These are phyloP conservation scores for Megathymus violae DNA, from an alignment of 1,140 invertebrate species.

Conservation along the genomic window DNA sequence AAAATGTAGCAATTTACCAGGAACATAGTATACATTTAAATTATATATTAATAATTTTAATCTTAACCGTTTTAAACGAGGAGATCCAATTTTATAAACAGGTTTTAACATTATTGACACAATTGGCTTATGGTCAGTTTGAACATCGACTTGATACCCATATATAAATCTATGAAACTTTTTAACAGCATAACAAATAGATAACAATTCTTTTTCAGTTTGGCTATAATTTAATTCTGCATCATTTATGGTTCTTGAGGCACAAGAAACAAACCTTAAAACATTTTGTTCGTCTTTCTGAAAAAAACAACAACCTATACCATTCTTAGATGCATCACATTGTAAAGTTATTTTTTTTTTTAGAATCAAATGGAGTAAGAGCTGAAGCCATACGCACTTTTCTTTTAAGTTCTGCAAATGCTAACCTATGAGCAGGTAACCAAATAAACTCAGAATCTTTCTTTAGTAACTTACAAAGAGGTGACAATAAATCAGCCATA, in stretches of 20 bases:
- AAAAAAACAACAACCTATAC: too few species aligned
- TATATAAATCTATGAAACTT: slow-evolving; percentile 75
- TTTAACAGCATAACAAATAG: slow-evolving; percentile 54
- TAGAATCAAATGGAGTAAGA: slow-evolving; percentile 47
- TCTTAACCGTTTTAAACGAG: slow-evolving; percentile 64
- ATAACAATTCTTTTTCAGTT: slow-evolving; percentile 73
- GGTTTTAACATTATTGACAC: slow-evolving; percentile 39
- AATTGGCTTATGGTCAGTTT: slow-evolving; percentile 36
- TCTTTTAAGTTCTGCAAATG: too few species aligned
- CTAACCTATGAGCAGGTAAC: too few species aligned
- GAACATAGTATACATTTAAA: slow-evolving; percentile 40
- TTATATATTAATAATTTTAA: slow-evolving; percentile 61
- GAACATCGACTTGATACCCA: slow-evolving; percentile 43
- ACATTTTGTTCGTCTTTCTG: too few species aligned
- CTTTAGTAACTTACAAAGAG: too few species aligned
- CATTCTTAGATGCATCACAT: slow-evolving; percentile 39
- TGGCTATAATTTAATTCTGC: slow-evolving; percentile 63
- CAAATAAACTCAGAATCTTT: too few species aligned
- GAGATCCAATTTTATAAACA: slow-evolving; percentile 39
- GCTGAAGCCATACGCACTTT: slow-evolving; percentile 27
- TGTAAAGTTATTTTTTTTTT: slow-evolving; percentile 32
- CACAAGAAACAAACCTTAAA: slow-evolving; percentile 66
- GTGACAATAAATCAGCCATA: too few species aligned
- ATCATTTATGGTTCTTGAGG: slow-evolving; percentile 54
- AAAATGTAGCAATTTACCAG: too few species aligned